These are phyloP conservation scores for Chaetogeoica ovagalla DNA, from an alignment of 2,888 invertebrate genomes.

Conservation along the genomic window DNA sequence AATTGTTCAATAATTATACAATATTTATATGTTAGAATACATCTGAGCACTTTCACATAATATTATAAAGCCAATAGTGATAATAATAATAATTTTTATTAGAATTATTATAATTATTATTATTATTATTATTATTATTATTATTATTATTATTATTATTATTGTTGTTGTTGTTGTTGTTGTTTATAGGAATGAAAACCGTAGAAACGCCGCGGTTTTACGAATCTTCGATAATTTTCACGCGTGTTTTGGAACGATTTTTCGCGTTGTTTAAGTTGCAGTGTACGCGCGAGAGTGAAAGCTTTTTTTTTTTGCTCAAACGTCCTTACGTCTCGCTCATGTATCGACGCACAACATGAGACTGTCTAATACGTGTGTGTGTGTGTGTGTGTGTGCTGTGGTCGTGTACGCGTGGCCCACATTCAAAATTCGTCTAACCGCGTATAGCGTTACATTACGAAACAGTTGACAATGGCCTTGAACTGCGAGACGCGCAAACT, in stretches of 20 bases:
- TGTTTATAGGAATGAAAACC: neutral
- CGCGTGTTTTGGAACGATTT: neutral
- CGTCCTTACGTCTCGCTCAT: slow-evolving; percentile 17
- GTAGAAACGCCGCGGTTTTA: no score
- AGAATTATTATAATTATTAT: no score
- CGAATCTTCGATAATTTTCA: no score
- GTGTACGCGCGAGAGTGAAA: slow-evolving; percentile 15
- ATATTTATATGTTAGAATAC: no score
- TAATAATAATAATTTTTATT: no score
- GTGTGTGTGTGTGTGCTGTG: neutral
- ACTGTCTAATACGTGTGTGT: neutral
- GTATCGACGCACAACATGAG: neutral
- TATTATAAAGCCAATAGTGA: no score
- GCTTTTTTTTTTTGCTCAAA: slow-evolving; percentile 14
- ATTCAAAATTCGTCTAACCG: slow-evolving; percentile 32
- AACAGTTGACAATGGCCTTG: slow-evolving; percentile 32
- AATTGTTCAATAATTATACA: no score
- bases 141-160: no score
- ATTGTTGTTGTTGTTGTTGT: no score
- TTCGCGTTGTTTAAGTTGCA: neutral
- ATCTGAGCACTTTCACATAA: no score
- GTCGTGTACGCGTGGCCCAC: slow-evolving; percentile 34
- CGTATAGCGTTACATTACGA: slow-evolving; percentile 22
- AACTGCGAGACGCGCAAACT: slow-evolving; percentile 20
- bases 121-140: no score